Base-by-base conservation (phyloP, 2,888 invertebrate species). In the Drosophila falleni region DNA sequence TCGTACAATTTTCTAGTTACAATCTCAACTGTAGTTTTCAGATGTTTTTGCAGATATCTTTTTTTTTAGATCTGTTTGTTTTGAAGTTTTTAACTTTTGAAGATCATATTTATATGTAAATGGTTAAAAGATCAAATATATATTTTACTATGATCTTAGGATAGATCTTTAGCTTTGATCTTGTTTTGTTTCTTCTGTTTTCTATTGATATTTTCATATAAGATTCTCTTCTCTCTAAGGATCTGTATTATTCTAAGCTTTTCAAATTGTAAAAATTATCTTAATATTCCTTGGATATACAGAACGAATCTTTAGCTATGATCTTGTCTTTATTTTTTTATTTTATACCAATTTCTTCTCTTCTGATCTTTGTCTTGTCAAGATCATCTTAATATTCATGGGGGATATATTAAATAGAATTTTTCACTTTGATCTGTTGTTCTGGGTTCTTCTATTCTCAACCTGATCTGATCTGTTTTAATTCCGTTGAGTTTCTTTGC, bases 401-500 rank as follows among this genome's bases (percentile, higher is more conserved):
- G 9, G 31, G n/a, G 13, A n/a, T 13, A 37, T n/a, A 37, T n/a
- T 37, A n/a, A 1, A 15, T 39, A 9, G 6, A 0, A 2, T 37
- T 0, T 39, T 8, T 15, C 15, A 13, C 15, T 39, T 9, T 15
- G 39, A 39, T 39, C 39, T 39, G 9, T 39, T 35, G 13, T 35
- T 31, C 13, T 44, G 8, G 13, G 5, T 13, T 8, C 23, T 44
- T 23, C 26, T 44, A 26, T 44, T 19, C 23, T 8, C 19, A 23
- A 23, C 23, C 23, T 13, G n/a, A 44, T 44, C 23, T 44, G 23
- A 23, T 26, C 26, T 50, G 13, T 33, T 37, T 37, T 11, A 26
- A 13, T 33, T 49, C 13, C 13, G 50, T 16, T 33, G 5, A 49
- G 50, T 50, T 50, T 8, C 37, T 56, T 44, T 49, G 31, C 59